phyloP scores from a whole-genome alignment of 2,797 vertebrate species.

The Coranthus polyacanthus region DNA sequence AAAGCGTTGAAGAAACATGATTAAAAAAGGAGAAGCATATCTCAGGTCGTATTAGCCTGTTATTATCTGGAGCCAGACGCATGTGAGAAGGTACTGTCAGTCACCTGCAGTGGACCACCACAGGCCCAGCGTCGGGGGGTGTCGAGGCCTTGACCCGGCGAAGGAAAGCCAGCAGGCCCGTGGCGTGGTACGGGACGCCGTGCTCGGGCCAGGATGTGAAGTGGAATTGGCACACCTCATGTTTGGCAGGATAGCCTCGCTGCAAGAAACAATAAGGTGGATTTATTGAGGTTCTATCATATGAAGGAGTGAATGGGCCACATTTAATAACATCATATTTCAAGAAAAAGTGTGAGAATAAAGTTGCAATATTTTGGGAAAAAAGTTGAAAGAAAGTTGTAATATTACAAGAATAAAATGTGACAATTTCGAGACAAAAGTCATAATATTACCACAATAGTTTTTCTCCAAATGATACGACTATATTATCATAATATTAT shows the following conservation, averaged over 20 bases:
- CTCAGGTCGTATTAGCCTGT: too few species aligned
- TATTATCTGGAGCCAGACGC: neutral
- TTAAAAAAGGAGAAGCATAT: neutral
- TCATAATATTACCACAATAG: too few species aligned
- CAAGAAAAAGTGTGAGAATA: too few species aligned
- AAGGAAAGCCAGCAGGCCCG: conserved; percentile 94
- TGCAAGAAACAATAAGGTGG: conserved; percentile 51
- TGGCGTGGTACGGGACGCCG: conserved; percentile 94
- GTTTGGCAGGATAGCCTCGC: conserved; percentile 94
- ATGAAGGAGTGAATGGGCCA: too few species aligned
- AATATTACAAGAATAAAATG: too few species aligned
- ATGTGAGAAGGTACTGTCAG: neutral
- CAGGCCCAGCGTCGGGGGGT: conserved; percentile 90
- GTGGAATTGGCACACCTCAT: conserved; percentile 97
- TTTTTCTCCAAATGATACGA: too few species aligned
- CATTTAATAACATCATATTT: neutral
- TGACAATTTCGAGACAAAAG: too few species aligned
- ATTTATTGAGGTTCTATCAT: neutral
- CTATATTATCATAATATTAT: too few species aligned
- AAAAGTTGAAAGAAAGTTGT: too few species aligned
- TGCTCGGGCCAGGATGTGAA: conserved; percentile 98
- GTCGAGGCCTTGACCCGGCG: conserved; percentile 94
- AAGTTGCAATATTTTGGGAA: neutral
- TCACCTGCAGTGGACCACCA: conserved; percentile 98
- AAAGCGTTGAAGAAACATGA: neutral